A percentile compares a stretch with the other conserved stretches of the same genome.
These are phyloP conservation scores for Tinea semifulvella DNA, from an alignment of 2,888 invertebrate species.

Conservation along the genomic window DNA sequence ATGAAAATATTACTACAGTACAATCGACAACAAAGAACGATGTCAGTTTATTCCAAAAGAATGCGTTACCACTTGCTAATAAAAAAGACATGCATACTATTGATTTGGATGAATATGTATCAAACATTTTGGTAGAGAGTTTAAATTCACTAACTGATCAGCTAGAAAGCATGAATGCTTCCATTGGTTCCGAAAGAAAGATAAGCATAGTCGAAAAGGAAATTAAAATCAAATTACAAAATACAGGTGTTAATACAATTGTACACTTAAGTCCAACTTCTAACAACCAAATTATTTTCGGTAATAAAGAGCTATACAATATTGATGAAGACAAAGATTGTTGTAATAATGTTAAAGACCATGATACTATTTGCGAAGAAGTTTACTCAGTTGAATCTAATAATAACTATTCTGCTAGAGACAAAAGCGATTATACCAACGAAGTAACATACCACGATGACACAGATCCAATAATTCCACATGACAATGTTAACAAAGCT, in stretches of 20 bases:
- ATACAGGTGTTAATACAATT: slow-evolving; percentile 55
- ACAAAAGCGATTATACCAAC: background rate
- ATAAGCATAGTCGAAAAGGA: slow-evolving; percentile 58
- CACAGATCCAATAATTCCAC: slow-evolving; percentile 25
- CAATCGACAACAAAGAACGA: background rate
- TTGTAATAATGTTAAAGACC: slow-evolving; percentile 28
- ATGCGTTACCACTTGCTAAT: background rate
- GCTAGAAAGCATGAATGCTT: slow-evolving; percentile 49
- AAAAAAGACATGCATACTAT: slow-evolving; percentile 24
- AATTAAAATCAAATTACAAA: slow-evolving; percentile 58
- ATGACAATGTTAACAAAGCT: slow-evolving; percentile 43
- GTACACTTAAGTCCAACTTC: slow-evolving; percentile 59
- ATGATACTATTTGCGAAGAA: slow-evolving; percentile 31
- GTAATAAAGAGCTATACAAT: slow-evolving; percentile 50
- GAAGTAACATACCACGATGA: background rate
- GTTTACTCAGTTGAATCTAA: slow-evolving; percentile 31
- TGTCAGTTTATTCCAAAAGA: background rate
- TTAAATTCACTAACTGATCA: slow-evolving; percentile 56
- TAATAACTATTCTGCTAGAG: slow-evolving; percentile 22
- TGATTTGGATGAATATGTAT: slow-evolving; percentile 60
- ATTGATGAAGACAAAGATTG: slow-evolving; percentile 28
- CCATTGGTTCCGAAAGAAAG: slow-evolving; percentile 42
- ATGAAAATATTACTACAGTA: background rate
- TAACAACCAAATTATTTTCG: slow-evolving; percentile 57
- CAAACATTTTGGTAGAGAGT: slow-evolving; percentile 60